Base-by-base conservation (phyloP, 2,113 vertebrate genomes). In the Perognathus longimembris region DNA sequence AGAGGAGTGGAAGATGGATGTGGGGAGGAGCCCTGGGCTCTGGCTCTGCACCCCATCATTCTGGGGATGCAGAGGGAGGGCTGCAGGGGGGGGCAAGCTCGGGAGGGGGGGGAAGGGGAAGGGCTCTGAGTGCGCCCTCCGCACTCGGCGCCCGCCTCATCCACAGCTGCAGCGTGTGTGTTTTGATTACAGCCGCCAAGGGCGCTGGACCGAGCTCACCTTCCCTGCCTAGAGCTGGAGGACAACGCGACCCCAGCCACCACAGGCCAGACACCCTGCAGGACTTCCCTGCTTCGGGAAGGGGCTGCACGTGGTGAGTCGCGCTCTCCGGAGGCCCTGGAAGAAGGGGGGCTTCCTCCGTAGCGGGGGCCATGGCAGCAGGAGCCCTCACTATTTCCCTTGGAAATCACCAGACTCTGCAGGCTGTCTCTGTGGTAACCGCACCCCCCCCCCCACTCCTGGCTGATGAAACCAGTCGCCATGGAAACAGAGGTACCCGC, bases 301-400 rank as follows among this genome's bases (percentile, higher is more conserved):
- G n/a, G n/a, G n/a, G n/a, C n/a, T n/a, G n/a, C n/a, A n/a, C n/a
- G n/a, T n/a, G n/a, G n/a, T n/a, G n/a, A n/a, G n/a, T n/a, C n/a
- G n/a, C n/a, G n/a, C n/a, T n/a, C n/a, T n/a, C n/a, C n/a, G n/a
- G n/a, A n/a, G n/a, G n/a, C n/a, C n/a, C n/a, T n/a, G n/a, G n/a
- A n/a, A n/a, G n/a, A n/a, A n/a, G n/a, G n/a, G n/a, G n/a, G n/a
- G n/a, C n/a, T n/a, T n/a, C n/a, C n/a, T n/a, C n/a, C n/a, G n/a
- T n/a, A n/a, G n/a, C n/a, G n/a, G n/a, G n/a, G 57, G 30, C 59
- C 86, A 38, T 86, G 73, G 21, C 66, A 80, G 21, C 42, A 34
- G 73, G 59, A 75, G 57, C 74, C 92, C 90, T 84, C 80, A 96
- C 86, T 93, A 92, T 95, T 93, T 92, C 70, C 79, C 89, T 88